phyloP scores from a whole-genome alignment of 23 tunicate genomes.

The Halocynthia roretzi region DNA sequence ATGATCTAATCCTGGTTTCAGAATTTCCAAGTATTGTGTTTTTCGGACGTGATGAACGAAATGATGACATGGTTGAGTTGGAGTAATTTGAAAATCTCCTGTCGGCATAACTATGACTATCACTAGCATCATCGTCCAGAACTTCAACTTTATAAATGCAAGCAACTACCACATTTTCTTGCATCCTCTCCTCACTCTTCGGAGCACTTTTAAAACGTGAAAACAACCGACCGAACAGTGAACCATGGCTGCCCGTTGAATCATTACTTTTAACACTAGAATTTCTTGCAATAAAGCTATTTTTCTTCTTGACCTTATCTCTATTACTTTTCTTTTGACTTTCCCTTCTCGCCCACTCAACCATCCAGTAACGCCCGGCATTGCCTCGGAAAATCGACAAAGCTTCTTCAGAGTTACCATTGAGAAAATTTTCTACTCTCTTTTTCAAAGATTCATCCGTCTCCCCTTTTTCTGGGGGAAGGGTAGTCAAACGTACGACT shows the following conservation, averaged over 20 bases:
- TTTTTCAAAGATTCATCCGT: neutral
- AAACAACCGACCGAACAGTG: slow-evolving; percentile 13
- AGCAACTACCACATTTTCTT: slow-evolving; percentile 14
- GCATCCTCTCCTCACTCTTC: neutral
- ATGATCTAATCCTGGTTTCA: no score
- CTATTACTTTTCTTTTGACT: neutral
- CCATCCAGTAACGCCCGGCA: slow-evolving; percentile 18
- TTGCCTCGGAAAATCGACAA: slow-evolving; percentile 6
- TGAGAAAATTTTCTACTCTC: slow-evolving; percentile 21
- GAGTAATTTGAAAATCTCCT: no score
- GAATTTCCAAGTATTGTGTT: no score
- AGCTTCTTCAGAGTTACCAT: slow-evolving; percentile 17
- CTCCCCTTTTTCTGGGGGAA: slow-evolving; percentile 3
- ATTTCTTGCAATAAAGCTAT: slow-evolving; percentile 2
- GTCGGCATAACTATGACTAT: no score
- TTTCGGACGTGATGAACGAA: no score
- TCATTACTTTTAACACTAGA: slow-evolving; percentile 11
- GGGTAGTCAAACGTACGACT: slow-evolving; percentile 9
- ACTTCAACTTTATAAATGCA: slow-evolving; percentile 12
- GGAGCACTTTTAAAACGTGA: neutral
- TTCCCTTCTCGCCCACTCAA: slow-evolving; percentile 22
- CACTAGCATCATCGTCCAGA: no score
- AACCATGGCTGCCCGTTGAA: slow-evolving; percentile 5
- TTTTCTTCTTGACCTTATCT: slow-evolving; percentile 7
- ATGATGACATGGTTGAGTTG: no score